Base-by-base conservation (phyloP, 2,888 invertebrate species). In the Cheilosia soror region DNA sequence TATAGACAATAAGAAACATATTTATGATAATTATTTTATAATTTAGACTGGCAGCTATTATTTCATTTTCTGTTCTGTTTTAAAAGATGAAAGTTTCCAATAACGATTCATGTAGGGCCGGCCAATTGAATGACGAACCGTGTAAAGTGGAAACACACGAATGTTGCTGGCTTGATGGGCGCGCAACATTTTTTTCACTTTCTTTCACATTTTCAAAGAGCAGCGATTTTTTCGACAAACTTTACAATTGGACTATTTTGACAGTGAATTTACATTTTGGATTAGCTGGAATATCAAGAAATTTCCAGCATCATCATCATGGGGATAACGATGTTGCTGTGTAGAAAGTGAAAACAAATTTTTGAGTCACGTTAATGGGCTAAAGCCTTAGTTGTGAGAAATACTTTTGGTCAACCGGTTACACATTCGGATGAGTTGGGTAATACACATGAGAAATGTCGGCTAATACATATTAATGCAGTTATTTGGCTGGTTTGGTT, bases 331-430 rank as follows among this genome's bases (percentile, higher is more conserved):
- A 60, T 20, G 33, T 7, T 27, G 27, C 15, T n/a, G 15, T n/a
- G 15, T 58, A 68, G 68, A 76, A 76, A 76, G 76, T 76, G 76
- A 76, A 76, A 76, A 60, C 51, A 51, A 51, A 60, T 51, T 42
- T 42, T 31, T 27, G 25, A 60, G 66, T 76, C 76, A 53, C 68
- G 68, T 60, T 65, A 47, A 15, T 63, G 37, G 63, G 40, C 27
- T 37, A 9, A 37, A 37, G 37, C 11, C 11, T 4, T 40, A 40
- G 47, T 33, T 57, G 58, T 60, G 49, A 25, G 76, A 60, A 51
- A 60, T 13, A 49, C 25, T 51, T 65, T 66, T 40, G 65, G 20
- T 6, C 51, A 40, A 51, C 58, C 42, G 49, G 58, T 66, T 66
- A 49, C n/a, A 40, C 25, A 20, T 66, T 71, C 9, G 25, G 31